phyloP scores from a whole-genome alignment of 2,888 invertebrate genomes.

The Melolontha melolontha region DNA sequence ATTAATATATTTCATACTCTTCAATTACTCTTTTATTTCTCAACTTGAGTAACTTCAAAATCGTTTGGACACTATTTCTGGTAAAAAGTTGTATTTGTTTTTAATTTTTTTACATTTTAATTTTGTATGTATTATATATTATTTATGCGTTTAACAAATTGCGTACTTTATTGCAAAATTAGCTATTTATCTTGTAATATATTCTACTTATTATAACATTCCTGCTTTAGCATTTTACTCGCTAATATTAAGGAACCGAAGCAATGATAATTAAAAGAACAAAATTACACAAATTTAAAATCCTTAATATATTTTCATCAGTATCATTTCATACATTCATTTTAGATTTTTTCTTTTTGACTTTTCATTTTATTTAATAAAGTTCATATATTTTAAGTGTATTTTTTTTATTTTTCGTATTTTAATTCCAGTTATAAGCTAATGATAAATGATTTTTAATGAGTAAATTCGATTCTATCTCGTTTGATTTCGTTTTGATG shows the following conservation, averaged over 20 bases:
- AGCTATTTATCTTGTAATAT: not conserved
- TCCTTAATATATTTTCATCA: slow-evolving; percentile 11
- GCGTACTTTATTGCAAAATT: no score
- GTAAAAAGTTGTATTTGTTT: not conserved
- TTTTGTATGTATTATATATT: not conserved
- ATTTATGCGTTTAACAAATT: slow-evolving; percentile 15
- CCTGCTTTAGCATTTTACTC: slow-evolving; percentile 20
- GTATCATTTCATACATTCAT: slow-evolving; percentile 2
- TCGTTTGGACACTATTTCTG: not conserved
- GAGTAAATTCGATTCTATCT: no score
- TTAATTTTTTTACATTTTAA: not conserved
- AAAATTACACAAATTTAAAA: not conserved
- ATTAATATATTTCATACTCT: not conserved
- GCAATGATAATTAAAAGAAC: slow-evolving; percentile 25
- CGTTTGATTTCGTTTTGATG: no score
- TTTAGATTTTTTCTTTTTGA: slow-evolving; percentile 24
- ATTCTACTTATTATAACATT: slow-evolving; percentile 22
- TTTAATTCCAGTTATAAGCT: not conserved
- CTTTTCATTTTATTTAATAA: slow-evolving; percentile 30
- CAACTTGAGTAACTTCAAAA: not conserved
- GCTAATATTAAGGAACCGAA: not conserved
- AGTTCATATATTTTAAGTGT: slow-evolving; percentile 25
- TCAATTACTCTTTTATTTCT: not conserved
- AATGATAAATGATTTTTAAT: no score
- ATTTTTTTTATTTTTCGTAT: slow-evolving; percentile 2